Conservation (phyloP, 2,113 vertebrate genomes). For the Crotalus viridis region DNA sequence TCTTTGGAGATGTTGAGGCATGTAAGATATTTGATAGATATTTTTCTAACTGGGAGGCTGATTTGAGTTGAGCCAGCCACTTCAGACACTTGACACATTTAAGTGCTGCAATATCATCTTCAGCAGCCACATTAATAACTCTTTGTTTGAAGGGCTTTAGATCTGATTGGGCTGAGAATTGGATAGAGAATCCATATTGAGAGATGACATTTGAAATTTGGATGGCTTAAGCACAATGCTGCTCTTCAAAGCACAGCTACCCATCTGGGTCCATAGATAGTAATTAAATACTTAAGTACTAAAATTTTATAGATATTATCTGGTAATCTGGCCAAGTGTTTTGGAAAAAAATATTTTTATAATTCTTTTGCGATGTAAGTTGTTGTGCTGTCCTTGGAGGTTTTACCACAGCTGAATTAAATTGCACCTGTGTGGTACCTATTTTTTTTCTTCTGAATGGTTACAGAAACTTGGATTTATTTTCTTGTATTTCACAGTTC, state of each 20-base stretch:
- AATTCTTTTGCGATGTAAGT: background rate
- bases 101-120: background rate
- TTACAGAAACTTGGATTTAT: background rate
- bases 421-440: background rate
- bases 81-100: background rate
- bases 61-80: background rate
- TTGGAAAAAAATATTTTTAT: background rate
- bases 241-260: background rate
- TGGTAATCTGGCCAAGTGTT: background rate
- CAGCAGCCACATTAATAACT: background rate
- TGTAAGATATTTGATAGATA: too few relatives aligned
- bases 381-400: background rate
- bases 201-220: background rate
- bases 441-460: background rate
- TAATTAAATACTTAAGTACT: background rate
- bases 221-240: background rate
- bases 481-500: background rate
- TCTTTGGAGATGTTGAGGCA: background rate
- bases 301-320: background rate
- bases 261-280: background rate
- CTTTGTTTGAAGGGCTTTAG: background rate
- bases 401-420: background rate
- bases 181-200: background rate
- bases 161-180: background rate
- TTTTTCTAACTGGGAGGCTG: background rate